These are phyloP conservation scores for Erithacus rubecula DNA, from an alignment of 2,797 vertebrate species.

Conservation along the genomic window DNA sequence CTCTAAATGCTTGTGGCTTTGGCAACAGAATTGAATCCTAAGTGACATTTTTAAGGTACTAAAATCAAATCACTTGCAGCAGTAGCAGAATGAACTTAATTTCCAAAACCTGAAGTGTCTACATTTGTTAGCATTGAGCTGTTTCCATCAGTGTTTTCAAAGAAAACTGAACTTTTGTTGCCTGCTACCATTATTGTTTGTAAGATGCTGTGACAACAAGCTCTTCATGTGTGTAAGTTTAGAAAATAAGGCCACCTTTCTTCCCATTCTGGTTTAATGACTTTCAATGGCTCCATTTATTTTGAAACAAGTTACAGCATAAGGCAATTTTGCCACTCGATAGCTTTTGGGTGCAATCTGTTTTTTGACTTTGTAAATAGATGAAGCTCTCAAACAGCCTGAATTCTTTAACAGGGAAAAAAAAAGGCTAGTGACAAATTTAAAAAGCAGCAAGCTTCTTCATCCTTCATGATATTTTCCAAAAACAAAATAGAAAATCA, in stretches of 20 bases:
- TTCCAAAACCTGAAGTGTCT: not conserved
- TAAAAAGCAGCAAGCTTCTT: not conserved
- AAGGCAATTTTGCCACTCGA: not conserved
- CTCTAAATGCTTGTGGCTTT: not conserved
- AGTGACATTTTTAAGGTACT: not conserved
- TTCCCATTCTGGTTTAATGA: constrained; percentile 7
- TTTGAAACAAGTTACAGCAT: constrained; percentile 11
- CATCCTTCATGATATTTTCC: not conserved
- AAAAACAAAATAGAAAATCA: not conserved
- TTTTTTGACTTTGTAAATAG: not conserved
- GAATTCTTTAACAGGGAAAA: not conserved
- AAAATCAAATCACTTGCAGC: constrained; percentile 18
- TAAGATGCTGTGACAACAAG: not conserved
- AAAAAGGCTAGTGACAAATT: not conserved
- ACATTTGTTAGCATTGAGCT: not conserved
- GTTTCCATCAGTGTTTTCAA: not conserved
- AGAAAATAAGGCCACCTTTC: constrained; percentile 23
- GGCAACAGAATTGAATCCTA: not conserved
- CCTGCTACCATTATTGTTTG: not conserved
- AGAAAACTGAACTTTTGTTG: not conserved
- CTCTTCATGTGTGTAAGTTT: not conserved
- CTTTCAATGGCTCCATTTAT: constrained; percentile 36
- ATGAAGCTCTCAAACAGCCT: not conserved
- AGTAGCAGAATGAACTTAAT: not conserved
- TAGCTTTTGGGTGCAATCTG: constrained; percentile 3